These are phyloP conservation scores for Artibeus lituratus DNA, from an alignment of 2,797 vertebrate species.

Conservation along the genomic window DNA sequence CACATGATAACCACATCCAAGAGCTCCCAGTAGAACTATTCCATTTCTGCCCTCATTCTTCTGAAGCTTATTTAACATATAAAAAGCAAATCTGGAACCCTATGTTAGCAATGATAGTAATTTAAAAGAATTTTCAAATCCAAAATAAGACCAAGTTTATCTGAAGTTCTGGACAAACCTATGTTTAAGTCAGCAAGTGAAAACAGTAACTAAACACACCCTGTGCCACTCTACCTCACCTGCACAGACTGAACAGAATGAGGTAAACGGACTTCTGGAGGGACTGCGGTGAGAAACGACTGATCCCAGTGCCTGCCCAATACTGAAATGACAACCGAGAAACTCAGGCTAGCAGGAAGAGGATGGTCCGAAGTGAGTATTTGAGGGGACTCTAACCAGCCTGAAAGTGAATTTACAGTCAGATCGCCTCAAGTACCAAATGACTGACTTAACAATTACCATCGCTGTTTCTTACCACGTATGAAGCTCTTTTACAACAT, in stretches of 20 bases:
- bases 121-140: conserved; percentile 14
- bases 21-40: background rate
- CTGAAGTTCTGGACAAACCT: conserved; percentile 1
- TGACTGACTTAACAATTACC: background rate
- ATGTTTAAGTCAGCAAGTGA: background rate
- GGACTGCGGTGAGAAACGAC: background rate
- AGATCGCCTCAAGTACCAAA: background rate
- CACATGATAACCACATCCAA: background rate
- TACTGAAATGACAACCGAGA: background rate
- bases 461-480: background rate
- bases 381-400: background rate
- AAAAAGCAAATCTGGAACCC: background rate
- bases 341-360: background rate
- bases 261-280: background rate
- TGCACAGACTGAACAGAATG: background rate
- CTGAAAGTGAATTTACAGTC: background rate
- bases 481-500: background rate
- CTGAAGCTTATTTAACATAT: background rate
- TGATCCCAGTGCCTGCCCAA: background rate
- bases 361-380: background rate
- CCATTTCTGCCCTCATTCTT: background rate
- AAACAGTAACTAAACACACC: background rate
- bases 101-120: background rate
- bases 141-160: conserved; percentile 16
- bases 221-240: background rate